A percentile compares a stretch with the other conserved stretches of the same genome.
phyloP scores from a whole-genome alignment of 2,888 invertebrate genomes.

The Lasioglossum oenotherae region DNA sequence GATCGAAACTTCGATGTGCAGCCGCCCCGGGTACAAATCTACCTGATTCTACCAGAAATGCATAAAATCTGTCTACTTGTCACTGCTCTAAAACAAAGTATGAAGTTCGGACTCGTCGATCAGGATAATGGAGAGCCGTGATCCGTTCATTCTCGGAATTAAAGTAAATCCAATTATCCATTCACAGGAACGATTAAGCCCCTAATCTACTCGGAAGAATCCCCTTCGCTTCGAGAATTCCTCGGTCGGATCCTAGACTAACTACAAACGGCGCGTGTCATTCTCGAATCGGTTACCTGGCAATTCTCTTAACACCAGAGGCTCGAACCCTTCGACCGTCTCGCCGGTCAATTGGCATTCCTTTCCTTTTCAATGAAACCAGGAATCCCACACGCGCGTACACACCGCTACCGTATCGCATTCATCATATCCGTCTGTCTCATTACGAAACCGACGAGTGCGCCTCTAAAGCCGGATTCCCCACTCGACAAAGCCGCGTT shows the following conservation, averaged over 20 bases:
- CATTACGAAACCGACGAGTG: not conserved
- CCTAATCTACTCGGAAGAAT: not conserved
- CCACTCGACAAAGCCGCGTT: not conserved
- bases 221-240: conserved; percentile 1
- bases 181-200: not conserved
- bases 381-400: not conserved
- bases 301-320: not conserved
- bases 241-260: not conserved
- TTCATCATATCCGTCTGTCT: conserved; percentile 21
- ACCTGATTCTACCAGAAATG: too few species aligned
- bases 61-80: too few species aligned
- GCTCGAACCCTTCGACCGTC: not conserved
- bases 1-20: too few species aligned
- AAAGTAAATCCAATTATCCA: not conserved
- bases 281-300: not conserved
- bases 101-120: not conserved
- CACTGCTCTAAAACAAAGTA: not conserved
- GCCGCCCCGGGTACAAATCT: too few species aligned
- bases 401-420: not conserved
- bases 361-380: conserved; percentile 7
- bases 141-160: not conserved
- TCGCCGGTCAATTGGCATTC: conserved; percentile 9
- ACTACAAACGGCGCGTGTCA: not conserved
- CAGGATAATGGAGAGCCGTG: not conserved
- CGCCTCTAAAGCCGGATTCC: not conserved